phyloP scores from a whole-genome alignment of 2,797 vertebrate genomes.

The Morus bassanus region DNA sequence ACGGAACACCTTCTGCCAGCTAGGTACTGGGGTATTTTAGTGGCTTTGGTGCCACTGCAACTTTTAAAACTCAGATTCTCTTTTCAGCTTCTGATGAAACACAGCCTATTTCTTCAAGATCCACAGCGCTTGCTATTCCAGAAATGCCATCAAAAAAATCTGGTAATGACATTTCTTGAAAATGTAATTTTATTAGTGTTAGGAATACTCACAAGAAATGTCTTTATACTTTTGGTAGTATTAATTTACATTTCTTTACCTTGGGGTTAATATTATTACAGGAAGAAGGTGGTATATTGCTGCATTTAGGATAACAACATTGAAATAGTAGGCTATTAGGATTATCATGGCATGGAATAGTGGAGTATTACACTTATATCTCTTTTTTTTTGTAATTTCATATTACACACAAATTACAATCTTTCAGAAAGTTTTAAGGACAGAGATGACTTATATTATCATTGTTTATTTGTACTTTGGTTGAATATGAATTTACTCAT shows the following conservation, averaged over 20 bases:
- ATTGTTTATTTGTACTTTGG: neutral
- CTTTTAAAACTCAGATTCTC: neutral
- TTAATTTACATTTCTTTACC: neutral
- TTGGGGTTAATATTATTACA: neutral
- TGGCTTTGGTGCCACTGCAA: neutral
- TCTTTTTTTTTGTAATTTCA: neutral
- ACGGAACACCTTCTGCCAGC: neutral
- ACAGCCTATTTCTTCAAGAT: conserved; percentile 45
- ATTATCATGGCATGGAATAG: neutral
- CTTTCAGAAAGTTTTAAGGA: neutral
- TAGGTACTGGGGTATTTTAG: neutral
- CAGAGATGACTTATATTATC: neutral
- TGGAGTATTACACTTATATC: neutral
- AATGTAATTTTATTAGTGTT: neutral
- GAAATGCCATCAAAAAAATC: conserved; percentile 22
- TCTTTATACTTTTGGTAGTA: neutral
- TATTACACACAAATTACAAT: neutral
- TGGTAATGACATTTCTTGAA: conserved; percentile 25
- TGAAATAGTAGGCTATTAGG: neutral
- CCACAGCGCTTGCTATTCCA: conserved; percentile 18
- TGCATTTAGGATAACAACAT: neutral
- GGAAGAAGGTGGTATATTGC: neutral
- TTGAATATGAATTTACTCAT: neutral
- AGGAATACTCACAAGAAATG: neutral
- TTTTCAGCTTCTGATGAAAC: conserved; percentile 62